Evolutionary conservation across 2,797 vertebrate genomes (phyloP), one percentile per base, ranked within the genome.

Genomic region (Amniataba percoides): DNA sequence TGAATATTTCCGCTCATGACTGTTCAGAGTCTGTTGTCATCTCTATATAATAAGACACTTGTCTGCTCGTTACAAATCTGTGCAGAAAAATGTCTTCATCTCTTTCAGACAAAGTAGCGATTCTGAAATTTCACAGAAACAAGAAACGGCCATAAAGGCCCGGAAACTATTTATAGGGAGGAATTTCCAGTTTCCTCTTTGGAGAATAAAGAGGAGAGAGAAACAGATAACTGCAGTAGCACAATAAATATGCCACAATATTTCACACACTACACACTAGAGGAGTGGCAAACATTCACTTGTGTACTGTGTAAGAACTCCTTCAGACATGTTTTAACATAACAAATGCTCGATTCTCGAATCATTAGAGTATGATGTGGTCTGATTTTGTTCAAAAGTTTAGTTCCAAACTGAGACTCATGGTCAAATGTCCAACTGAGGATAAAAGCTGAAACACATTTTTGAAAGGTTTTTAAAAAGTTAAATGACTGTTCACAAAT

Each of bases 91-190:
- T 14, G 39, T 21, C 49, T 39, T 1, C 40, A 18, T 39, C 39
- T 70, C 45, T 10, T 46, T 49, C 4, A 40, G 39, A 74, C 65
- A 46, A 59, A 74, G 36, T 42, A 36, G 43, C 13, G 1, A 21
- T 21, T 62, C 56, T 71, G 63, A 72, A 69, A 78, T 55, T 46
- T 78, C 62, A 23, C 49, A 68, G 27, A 46, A 27, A 60, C 62
- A 56, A 61, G 21, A 19, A n/a, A 3, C 49, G 40, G 49, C 27
- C 39, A 12, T 36, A 39, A 61, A 46, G 6, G 5, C 4, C 42
- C 1, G 18, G 42, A 62, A 67, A 51, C 19, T 1, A 57, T 56
- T 62, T 43, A 27, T 21, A 62, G 13, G 9, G 31, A 40, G 46
- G 60, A 66, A 56, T 45, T 67, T 60, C 36, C 14, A 66, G 49